Percentiles rank a stretch among this genome's conserved stretches.
Evolutionary conservation across 1,140 invertebrate genomes (phyloP).

Genomic region (Caenorhabditis tropicalis): DNA sequence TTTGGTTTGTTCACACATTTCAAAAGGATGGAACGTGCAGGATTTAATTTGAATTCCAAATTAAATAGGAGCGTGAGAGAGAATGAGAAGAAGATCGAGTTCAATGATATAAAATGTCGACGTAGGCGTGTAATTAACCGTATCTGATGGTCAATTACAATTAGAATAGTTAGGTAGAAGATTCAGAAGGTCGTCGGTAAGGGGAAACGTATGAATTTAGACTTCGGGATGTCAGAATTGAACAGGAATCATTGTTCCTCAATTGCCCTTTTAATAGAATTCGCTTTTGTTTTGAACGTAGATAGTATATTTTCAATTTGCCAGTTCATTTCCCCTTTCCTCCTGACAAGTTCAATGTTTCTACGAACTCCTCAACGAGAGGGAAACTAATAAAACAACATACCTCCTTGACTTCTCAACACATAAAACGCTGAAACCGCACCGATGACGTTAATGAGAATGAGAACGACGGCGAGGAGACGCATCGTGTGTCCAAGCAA

Average conservation of each 20-base stretch:
- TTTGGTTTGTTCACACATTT: background rate
- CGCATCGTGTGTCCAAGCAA: background rate
- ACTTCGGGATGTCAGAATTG: background rate
- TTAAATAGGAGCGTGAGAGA: background rate
- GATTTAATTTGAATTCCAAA: background rate
- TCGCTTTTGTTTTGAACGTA: no score
- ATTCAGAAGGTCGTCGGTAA: no score
- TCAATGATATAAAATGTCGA: background rate
- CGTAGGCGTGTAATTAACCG: no score
- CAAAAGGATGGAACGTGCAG: background rate
- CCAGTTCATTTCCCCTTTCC: background rate
- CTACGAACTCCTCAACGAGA: background rate
- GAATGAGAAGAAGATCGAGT: background rate
- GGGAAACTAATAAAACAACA: background rate
- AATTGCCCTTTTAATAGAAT: no score
- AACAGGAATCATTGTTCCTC: no score
- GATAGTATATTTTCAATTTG: no score
- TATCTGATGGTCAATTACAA: no score
- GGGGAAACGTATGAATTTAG: no score
- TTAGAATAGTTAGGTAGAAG: no score
- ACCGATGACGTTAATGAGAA: slow-evolving; percentile 26
- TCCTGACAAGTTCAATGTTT: background rate
- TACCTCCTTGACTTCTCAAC: slow-evolving; percentile 32
- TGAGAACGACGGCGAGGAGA: background rate
- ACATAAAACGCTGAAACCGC: slow-evolving; percentile 19